These are phyloP conservation scores for Polydrusus pterygomalis DNA, from an alignment of 2,888 invertebrate species.

Conservation along the genomic window DNA sequence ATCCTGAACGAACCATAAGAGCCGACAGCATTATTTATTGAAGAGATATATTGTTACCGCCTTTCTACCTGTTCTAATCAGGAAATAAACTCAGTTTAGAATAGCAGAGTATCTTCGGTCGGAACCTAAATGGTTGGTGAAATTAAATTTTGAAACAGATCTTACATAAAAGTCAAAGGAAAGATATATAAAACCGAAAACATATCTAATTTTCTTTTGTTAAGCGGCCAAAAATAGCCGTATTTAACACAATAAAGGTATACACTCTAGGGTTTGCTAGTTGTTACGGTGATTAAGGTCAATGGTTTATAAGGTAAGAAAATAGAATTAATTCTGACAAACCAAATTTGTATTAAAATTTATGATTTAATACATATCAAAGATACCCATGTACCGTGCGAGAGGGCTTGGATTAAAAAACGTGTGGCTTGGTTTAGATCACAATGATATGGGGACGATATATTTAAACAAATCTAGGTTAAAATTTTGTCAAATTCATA, in stretches of 20 bases:
- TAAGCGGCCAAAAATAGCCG: conserved; percentile 62
- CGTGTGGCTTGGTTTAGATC: too few relatives aligned
- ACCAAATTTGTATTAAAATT: too few relatives aligned
- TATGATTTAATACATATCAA: too few relatives aligned
- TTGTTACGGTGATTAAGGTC: conserved; percentile 1
- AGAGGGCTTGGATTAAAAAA: too few relatives aligned
- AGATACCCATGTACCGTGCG: too few relatives aligned
- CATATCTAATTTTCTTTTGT: conserved; percentile 63
- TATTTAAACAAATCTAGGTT: too few relatives aligned
- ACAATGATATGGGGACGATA: too few relatives aligned
- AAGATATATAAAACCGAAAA: conserved; percentile 65
- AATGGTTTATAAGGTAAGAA: neutral
- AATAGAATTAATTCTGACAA: conserved; percentile 2
- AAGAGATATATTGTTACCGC: conserved; percentile 66
- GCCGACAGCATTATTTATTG: conserved; percentile 67
- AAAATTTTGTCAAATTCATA: too few relatives aligned
- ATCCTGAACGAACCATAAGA: conserved; percentile 64
- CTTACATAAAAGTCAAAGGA: conserved; percentile 34
- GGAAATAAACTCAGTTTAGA: conserved; percentile 24
- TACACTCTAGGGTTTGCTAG: conserved; percentile 5
- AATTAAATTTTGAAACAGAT: conserved; percentile 17
- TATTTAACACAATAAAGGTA: conserved; percentile 61
- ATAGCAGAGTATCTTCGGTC: neutral
- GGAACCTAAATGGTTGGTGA: conserved; percentile 4
- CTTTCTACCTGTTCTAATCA: conserved; percentile 62